Evolutionary conservation across 2,888 invertebrate genomes (phyloP).

Genomic region (Caenorhabditis macrosperma): DNA sequence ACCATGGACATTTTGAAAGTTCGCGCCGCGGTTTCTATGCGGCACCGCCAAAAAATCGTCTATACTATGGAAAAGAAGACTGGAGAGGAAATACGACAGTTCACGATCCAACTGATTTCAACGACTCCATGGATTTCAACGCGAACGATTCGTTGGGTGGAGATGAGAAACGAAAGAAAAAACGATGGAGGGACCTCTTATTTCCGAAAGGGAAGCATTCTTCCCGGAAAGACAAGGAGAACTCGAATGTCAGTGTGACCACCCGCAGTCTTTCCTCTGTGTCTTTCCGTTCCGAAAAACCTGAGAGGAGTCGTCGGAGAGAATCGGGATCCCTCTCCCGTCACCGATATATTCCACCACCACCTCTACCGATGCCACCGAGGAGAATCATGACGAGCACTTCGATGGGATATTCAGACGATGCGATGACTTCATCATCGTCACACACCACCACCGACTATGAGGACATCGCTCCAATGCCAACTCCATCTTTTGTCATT

Average conservation of each 20-base stretch:
- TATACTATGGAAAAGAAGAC: conserved; percentile 45
- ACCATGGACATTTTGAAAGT: conserved; percentile 12
- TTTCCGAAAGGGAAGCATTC: conserved; percentile 37
- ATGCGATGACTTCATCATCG: conserved; percentile 46
- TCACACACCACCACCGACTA: conserved; percentile 48
- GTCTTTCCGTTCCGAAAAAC: conserved; percentile 47
- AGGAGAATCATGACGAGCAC: conserved; percentile 42
- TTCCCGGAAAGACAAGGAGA: conserved; percentile 45
- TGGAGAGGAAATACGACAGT: conserved; percentile 46
- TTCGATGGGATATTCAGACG: conserved; percentile 50
- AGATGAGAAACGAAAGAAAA: conserved; percentile 49
- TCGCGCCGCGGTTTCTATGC: conserved; percentile 23
- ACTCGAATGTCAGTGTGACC: conserved; percentile 30
- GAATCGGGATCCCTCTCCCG: conserved; percentile 46
- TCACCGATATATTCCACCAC: conserved; percentile 44
- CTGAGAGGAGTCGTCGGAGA: conserved; percentile 19
- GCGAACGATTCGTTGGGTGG: conserved; percentile 35
- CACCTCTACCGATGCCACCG: conserved; percentile 47
- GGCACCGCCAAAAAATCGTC: conserved; percentile 14
- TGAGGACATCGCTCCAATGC: conserved; percentile 23
- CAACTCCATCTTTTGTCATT: conserved; percentile 44
- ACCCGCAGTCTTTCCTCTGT: conserved; percentile 49
- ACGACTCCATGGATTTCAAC: conserved; percentile 36
- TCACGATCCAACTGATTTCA: conserved; percentile 42
- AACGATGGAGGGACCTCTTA: conserved; percentile 49